Evolutionary conservation across 1,140 invertebrate genomes (phyloP).

Genomic region (Asbolus verrucosus): DNA sequence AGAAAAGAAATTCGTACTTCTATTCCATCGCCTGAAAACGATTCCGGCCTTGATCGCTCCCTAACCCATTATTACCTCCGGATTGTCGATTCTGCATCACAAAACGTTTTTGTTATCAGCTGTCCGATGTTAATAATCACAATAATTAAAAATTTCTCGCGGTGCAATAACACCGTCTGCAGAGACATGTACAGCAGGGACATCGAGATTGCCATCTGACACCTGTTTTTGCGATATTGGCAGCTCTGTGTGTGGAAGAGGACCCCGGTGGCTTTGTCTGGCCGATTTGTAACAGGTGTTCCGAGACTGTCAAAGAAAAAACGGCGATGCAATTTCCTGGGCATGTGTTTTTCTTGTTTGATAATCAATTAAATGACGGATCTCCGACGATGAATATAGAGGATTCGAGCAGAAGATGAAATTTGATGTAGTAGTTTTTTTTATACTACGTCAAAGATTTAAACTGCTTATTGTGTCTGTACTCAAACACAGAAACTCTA

Average conservation of each 20-base stretch:
- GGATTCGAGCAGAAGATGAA: no score
- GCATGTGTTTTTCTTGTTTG: slow-evolving; percentile 8
- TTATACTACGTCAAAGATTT: no score
- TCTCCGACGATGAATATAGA: no score
- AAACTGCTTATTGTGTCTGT: no score
- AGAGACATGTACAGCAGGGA: no score
- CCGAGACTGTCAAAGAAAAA: neutral
- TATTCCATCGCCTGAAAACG: neutral
- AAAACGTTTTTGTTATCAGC: slow-evolving; percentile 4
- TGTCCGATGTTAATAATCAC: neutral
- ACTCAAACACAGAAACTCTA: no score
- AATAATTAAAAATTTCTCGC: no score
- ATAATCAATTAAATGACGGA: slow-evolving; percentile 27
- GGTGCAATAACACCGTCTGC: no score
- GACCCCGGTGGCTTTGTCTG: neutral
- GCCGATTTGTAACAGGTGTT: slow-evolving; percentile 12
- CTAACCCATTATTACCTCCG: neutral
- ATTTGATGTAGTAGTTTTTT: no score
- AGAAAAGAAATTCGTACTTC: no score
- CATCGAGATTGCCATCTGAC: neutral
- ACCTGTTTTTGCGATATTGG: neutral
- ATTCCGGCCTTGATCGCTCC: neutral
- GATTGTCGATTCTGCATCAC: neutral
- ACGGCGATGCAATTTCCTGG: slow-evolving; percentile 14
- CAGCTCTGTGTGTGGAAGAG: neutral